Evolutionary conservation across 2,113 vertebrate genomes (phyloP).

Genomic region (Amazona vittata): DNA sequence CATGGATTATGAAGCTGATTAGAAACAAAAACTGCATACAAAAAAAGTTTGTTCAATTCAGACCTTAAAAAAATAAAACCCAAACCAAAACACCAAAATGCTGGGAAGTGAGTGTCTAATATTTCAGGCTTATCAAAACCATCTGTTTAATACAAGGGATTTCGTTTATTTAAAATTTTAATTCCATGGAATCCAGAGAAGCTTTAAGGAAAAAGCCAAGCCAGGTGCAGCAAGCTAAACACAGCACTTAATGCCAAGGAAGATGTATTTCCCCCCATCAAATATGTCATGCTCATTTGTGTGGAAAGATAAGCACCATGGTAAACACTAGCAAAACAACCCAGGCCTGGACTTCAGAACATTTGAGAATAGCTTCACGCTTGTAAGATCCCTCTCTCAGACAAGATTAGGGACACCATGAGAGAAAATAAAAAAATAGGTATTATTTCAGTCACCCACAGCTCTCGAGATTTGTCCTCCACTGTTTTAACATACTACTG

Average conservation of each 20-base stretch:
- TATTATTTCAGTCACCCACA: not conserved
- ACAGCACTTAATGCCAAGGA: not conserved
- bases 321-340: not conserved
- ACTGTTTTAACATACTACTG: not conserved
- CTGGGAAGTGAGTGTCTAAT: not conserved
- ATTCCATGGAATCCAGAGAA: not conserved
- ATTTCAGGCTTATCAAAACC: not conserved
- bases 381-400: not conserved
- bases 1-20: not conserved
- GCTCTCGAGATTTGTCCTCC: not conserved
- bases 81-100: not conserved
- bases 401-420: fast-evolving
- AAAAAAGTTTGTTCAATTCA: not conserved
- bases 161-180: not conserved
- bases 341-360: not conserved
- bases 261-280: not conserved
- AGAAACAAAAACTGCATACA: not conserved
- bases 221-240: not conserved
- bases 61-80: not conserved
- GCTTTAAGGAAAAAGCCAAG: not conserved
- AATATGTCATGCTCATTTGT: not conserved
- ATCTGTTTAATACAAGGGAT: not conserved
- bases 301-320: not conserved
- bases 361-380: not conserved
- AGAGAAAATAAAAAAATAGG: not conserved